These are phyloP conservation scores for Schizaphis graminum DNA, from an alignment of 2,888 invertebrate species.

Conservation along the genomic window DNA sequence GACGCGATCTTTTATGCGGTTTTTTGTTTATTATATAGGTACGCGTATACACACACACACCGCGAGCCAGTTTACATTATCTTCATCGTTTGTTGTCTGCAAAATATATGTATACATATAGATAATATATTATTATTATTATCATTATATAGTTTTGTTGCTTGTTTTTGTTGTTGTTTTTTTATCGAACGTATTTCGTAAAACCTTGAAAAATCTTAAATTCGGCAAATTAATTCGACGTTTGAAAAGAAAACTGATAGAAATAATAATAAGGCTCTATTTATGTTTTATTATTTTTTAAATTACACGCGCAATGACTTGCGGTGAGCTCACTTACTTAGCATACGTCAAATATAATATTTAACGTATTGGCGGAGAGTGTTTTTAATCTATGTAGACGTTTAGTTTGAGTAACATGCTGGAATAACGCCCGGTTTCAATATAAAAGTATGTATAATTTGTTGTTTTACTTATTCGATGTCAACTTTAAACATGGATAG, in stretches of 20 bases:
- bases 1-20: slow-evolving; percentile 33
- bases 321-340: slow-evolving; percentile 3
- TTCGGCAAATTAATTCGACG: neutral
- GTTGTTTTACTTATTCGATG: neutral
- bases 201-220: slow-evolving; percentile 42
- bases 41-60: neutral
- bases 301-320: neutral
- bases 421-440: neutral
- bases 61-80: neutral
- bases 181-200: neutral
- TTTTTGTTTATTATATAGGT: slow-evolving; percentile 21
- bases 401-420: neutral
- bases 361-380: neutral
- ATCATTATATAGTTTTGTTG: neutral
- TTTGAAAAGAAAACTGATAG: neutral
- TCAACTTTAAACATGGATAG: neutral
- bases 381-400: neutral
- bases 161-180: neutral
- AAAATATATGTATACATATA: neutral
- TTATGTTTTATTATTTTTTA: neutral
- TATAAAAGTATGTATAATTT: neutral
- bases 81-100: neutral
- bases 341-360: neutral
- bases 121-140: slow-evolving; percentile 16
- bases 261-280: neutral